Base-by-base conservation (phyloP, 2,797 vertebrate species). In the Crypturellus tataupa region DNA sequence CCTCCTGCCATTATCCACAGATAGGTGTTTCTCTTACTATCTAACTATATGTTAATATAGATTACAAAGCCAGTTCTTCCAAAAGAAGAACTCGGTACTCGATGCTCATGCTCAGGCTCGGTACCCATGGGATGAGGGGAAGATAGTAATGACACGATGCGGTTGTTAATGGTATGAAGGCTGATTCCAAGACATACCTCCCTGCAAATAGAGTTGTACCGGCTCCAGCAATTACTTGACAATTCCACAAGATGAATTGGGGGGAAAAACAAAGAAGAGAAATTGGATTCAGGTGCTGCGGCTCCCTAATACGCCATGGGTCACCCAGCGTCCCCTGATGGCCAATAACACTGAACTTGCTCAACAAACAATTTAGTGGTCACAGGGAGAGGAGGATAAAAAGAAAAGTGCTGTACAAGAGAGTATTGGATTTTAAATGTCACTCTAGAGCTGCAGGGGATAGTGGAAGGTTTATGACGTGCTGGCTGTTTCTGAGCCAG, bases 351-450 rank as follows among this genome's bases (percentile, higher is more conserved):
- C 83, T 62, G 80, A 95, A 95, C 92, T 93, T 96, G 92, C 95
- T 95, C 82, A 93, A 95, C 94, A 96, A 96, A 95, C 93, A 97
- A 94, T 94, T 93, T 93, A 95, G 91, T 81, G 42, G 88, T 76
- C 1, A 0, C 35, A 71, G 77, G 58, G 75, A 84, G 64, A 42
- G 9, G 44, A 12, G 3, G 8, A 40, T 18, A 44, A 18, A 44
- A 44, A 44, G 16, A 51, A 31, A 86, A 89, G 49, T 46, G 81
- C 92, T 89, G 91, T 90, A 87, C 72, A 80, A 65, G 29, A 33
- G 65, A 94, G 88, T 87, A 95, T 90, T 95, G 91, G 80, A 94
- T 97, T 97, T 95, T 93, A 97, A 96, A 96, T 94, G 95, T 93
- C 95, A 89, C 81, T 95, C 46, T 85, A 84, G 92, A 95, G 94